Evolutionary conservation across 2,888 invertebrate genomes (phyloP), one percentile per base, ranked within the genome.

Genomic region (Eupsilia transversa): DNA sequence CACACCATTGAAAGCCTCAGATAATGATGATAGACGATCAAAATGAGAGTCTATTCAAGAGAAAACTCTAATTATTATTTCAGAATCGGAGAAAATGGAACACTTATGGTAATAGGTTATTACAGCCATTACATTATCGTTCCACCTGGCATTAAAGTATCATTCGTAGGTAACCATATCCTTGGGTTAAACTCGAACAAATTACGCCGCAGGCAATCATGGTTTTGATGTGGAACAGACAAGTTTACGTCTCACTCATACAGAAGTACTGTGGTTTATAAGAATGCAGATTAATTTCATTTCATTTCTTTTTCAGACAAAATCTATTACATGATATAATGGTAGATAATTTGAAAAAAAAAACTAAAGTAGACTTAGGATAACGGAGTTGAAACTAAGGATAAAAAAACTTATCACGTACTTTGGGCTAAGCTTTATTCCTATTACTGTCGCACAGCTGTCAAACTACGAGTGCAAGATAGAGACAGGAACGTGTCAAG

Each of bases 101-200:
- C 63, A 56, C 64, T 82, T 71, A 43, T 35, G 49, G 33, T 82
- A 72, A 82, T 60, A 64, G 23, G 30, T 63, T 68, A 64, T 67
- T 67, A 67, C 77, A 56, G 43, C 14, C 46, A 52, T 56, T 12
- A 54, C 59, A 68, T 77, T 77, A 60, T 52, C 52, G 46, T 54
- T 59, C 35, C 52, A 14, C 14, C 27, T 54, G 52, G 54, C 46
- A 54, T 64, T 74, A 74, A 35, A 74, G 52, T 80, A 52, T 68
- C 27, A 59, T 64, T 35, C 33, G 14, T 49, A 46, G 17, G 80
- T 33, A 72, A 52, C 57, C 49, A 23, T 52, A 59, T 59, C 23
- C 57, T 63, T 46, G 33, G n/a, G 35, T 71, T 33, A n/a, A 35
- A 79, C 38, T 46, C n/a, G 30, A 79, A 43, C n/a, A 59, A 49